Conservation (phyloP, 2,797 vertebrate species). For the Gymnoscopelus braueri region DNA sequence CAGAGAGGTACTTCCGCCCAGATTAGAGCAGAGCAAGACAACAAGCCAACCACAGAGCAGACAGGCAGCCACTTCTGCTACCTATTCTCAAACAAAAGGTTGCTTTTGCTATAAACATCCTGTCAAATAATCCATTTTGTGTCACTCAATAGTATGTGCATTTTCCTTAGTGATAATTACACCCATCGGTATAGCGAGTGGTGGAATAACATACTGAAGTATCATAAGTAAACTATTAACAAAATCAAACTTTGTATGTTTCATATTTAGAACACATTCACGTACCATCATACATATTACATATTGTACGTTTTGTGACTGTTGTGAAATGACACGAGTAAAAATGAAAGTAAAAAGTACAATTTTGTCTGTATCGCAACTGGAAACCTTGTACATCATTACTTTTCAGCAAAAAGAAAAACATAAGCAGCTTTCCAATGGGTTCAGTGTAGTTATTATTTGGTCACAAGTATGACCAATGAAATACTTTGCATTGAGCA, state of each 20-base stretch:
- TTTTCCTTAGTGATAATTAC: not conserved
- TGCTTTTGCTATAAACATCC: conserved; percentile 38
- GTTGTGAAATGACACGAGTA: too few species aligned
- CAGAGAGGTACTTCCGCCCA: conserved; percentile 70
- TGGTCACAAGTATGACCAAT: too few species aligned
- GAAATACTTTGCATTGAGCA: too few species aligned
- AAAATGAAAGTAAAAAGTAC: too few species aligned
- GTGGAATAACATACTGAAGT: not conserved
- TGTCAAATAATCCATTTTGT: conserved; percentile 11
- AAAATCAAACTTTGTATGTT: not conserved
- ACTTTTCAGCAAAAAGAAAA: too few species aligned
- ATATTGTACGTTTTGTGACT: too few species aligned
- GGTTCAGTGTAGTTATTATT: too few species aligned
- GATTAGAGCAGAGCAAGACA: conserved; percentile 43
- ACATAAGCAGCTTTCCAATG: too few species aligned
- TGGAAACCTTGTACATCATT: too few species aligned
- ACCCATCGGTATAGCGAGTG: not conserved
- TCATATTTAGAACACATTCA: too few species aligned
- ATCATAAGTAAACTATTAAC: not conserved
- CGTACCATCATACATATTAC: too few species aligned
- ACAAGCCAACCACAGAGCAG: conserved; percentile 65
- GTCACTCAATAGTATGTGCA: not conserved
- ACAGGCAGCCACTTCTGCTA: conserved; percentile 63
- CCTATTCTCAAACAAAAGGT: conserved; percentile 60
- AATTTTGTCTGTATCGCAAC: too few species aligned